These are phyloP conservation scores for Mycogona germanica DNA, from an alignment of 2,888 invertebrate genomes.

Conservation along the genomic window DNA sequence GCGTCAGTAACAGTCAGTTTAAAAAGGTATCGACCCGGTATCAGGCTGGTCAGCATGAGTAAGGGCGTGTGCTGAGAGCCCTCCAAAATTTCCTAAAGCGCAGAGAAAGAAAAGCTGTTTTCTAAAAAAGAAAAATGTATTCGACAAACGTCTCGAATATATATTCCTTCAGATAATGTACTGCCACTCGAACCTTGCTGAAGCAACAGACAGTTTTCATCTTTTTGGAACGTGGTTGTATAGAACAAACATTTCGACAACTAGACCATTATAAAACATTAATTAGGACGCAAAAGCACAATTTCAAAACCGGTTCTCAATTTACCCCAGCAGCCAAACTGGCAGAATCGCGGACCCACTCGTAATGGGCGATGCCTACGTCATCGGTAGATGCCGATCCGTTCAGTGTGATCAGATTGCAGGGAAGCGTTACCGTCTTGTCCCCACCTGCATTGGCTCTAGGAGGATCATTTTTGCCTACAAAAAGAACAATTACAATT, in stretches of 20 bases:
- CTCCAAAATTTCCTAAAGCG: conserved; percentile 49
- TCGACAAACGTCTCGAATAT: not conserved
- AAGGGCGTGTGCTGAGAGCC: conserved; percentile 62
- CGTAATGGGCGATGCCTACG: conserved; percentile 67
- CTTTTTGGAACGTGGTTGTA: too few relatives aligned
- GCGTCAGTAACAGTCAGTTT: conserved; percentile 80
- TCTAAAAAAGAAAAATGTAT: not conserved
- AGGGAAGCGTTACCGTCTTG: conserved; percentile 59
- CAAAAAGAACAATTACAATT: conserved; percentile 20
- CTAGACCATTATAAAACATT: too few relatives aligned
- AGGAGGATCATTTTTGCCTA: conserved; percentile 80
- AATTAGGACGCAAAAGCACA: too few relatives aligned
- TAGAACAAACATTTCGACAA: too few relatives aligned
- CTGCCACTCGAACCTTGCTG: too few relatives aligned
- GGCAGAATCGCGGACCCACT: conserved; percentile 62
- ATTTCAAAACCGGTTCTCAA: too few relatives aligned
- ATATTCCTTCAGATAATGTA: too few relatives aligned
- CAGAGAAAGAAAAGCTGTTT: conserved; percentile 15
- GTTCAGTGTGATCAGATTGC: conserved; percentile 63
- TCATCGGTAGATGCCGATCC: conserved; percentile 78
- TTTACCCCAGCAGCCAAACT: conserved; percentile 61
- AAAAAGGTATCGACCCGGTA: conserved; percentile 77
- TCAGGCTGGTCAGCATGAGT: conserved; percentile 69
- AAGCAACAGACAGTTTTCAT: too few relatives aligned
- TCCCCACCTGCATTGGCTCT: conserved; percentile 82